These are phyloP conservation scores for Dendrophyllia cribrosa DNA, from an alignment of 64 coral and sea anemone species.

Conservation along the genomic window DNA sequence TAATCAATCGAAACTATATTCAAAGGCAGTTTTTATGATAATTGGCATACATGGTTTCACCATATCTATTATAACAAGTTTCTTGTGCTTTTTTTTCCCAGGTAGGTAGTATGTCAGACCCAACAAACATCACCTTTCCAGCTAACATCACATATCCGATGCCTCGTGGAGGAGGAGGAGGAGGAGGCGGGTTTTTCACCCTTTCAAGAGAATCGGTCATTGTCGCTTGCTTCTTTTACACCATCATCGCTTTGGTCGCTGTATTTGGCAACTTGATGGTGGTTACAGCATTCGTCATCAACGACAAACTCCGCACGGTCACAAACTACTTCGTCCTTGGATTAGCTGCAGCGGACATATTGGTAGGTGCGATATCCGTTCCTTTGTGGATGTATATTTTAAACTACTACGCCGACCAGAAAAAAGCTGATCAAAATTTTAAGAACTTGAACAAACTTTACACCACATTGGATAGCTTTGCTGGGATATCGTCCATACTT, in stretches of 20 bases:
- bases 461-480: constrained; percentile 16
- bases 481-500: constrained; percentile 55
- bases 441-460: background rate
- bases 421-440: background rate
- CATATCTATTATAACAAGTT: too few species aligned
- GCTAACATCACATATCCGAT: background rate
- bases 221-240: constrained; percentile 62
- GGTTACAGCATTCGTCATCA: constrained; percentile 79
- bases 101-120: background rate
- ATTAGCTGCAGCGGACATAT: constrained; percentile 79
- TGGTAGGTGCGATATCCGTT: constrained; percentile 83
- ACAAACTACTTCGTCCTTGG: constrained; percentile 88
- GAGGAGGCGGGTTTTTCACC: background rate
- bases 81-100: background rate
- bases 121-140: background rate
- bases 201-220: constrained; percentile 59
- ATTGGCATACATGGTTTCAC: too few species aligned
- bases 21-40: too few species aligned
- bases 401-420: background rate
- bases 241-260: constrained; percentile 66
- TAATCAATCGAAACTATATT: too few species aligned
- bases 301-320: constrained; percentile 84
- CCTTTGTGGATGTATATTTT: constrained; percentile 87
- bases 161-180: background rate
- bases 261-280: constrained; percentile 88